Conservation (phyloP, 2,888 invertebrate genomes). For the Tortricodes alternella region DNA sequence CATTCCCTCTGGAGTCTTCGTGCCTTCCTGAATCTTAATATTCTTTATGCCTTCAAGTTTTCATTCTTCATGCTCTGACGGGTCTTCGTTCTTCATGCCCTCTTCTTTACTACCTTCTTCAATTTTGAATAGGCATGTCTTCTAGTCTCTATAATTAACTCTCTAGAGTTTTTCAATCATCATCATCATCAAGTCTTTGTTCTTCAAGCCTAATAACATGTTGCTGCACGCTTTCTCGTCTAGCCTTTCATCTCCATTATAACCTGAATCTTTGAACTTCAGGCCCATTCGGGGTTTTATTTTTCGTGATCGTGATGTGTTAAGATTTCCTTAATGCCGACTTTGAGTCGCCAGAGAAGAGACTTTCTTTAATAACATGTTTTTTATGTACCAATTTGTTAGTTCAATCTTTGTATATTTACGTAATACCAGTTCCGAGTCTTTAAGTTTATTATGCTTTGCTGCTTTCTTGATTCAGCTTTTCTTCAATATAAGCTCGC, state of each 20-base stretch:
- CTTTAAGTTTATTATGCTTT: too few relatives aligned
- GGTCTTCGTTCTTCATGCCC: neutral
- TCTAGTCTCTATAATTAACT: neutral
- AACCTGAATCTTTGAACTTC: neutral
- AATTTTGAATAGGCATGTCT: neutral
- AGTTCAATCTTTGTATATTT: too few relatives aligned
- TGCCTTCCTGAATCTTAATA: neutral
- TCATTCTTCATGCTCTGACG: neutral
- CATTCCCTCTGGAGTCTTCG: neutral
- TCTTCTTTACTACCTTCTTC: neutral
- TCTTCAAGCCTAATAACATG: neutral
- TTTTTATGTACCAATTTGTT: too few relatives aligned
- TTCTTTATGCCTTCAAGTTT: neutral
- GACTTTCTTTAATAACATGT: too few relatives aligned
- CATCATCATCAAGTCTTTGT: neutral
- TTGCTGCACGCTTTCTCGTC: neutral
- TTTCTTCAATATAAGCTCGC: too few relatives aligned
- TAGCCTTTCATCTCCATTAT: neutral
- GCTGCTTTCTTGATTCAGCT: too few relatives aligned
- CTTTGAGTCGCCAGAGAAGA: too few relatives aligned
- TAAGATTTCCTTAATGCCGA: too few relatives aligned
- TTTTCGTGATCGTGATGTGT: neutral
- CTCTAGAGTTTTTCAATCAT: neutral
- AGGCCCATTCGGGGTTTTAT: neutral
- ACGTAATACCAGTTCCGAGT: too few relatives aligned